phyloP scores from a whole-genome alignment of 2,888 invertebrate species.

The Apomyelois bistriatella region DNA sequence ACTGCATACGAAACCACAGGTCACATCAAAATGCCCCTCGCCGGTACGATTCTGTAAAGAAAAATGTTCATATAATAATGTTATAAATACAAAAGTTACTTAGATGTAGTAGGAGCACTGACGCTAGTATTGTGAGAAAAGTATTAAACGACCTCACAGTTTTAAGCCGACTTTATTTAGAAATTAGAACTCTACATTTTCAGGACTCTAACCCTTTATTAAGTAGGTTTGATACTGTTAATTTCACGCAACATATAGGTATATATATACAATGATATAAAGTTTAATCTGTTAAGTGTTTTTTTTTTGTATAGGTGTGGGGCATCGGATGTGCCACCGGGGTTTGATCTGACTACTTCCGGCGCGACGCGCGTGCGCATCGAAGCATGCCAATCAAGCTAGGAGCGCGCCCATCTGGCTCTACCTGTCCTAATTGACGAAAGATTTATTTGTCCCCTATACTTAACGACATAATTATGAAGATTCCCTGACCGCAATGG shows the following conservation, averaged over 20 bases:
- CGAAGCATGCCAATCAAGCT: slow-evolving; percentile 50
- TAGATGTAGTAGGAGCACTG: too few species aligned
- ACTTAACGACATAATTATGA: not conserved
- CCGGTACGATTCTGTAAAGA: slow-evolving; percentile 84
- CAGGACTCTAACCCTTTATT: too few species aligned
- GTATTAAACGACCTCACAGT: too few species aligned
- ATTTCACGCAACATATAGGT: too few species aligned
- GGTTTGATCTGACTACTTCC: slow-evolving; percentile 57
- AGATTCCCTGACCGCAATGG: too few species aligned
- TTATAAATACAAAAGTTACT: not conserved
- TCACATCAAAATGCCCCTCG: slow-evolving; percentile 84
- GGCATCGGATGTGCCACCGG: slow-evolving; percentile 35
- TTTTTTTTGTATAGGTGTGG: slow-evolving; percentile 21
- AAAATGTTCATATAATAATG: not conserved
- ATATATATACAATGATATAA: not conserved
- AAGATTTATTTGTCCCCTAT: slow-evolving; percentile 29
- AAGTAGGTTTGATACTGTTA: too few species aligned
- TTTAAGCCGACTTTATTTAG: too few species aligned
- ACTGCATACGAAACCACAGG: slow-evolving; percentile 85
- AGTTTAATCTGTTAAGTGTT: slow-evolving; percentile 6
- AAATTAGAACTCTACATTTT: too few species aligned
- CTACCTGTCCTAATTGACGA: slow-evolving; percentile 42
- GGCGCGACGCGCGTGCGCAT: slow-evolving; percentile 55
- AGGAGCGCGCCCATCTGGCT: slow-evolving; percentile 11
- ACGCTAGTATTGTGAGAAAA: too few species aligned